Percentiles rank a stretch among this genome's conserved stretches.
phyloP scores from a whole-genome alignment of 2,888 invertebrate genomes.

The Agelastica alni region DNA sequence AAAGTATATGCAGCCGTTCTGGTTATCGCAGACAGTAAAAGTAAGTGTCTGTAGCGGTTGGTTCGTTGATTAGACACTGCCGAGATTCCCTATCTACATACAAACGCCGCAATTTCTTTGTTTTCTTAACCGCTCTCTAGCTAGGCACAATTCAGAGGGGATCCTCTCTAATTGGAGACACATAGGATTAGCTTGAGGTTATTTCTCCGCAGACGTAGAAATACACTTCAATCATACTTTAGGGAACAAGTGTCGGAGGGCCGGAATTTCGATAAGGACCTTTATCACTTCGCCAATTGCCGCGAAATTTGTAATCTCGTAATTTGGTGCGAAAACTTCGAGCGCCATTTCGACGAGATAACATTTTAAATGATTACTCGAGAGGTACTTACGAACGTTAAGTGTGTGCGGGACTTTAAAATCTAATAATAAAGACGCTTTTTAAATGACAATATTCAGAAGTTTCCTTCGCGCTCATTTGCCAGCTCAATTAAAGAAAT shows the following conservation, averaged over 20 bases:
- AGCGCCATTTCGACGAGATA: background rate
- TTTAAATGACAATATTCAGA: too few relatives aligned
- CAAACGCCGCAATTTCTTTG: background rate
- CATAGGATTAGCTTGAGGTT: background rate
- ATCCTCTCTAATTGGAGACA: slow-evolving; percentile 11
- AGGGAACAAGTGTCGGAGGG: slow-evolving; percentile 11
- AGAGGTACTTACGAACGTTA: background rate
- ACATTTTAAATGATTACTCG: background rate
- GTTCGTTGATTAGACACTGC: slow-evolving; percentile 5
- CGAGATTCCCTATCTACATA: background rate
- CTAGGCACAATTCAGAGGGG: background rate
- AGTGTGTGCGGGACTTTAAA: too few relatives aligned
- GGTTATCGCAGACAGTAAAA: background rate
- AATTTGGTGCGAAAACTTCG: slow-evolving; percentile 2
- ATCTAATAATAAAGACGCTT: too few relatives aligned
- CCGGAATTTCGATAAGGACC: slow-evolving; percentile 18
- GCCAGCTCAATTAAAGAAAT: too few relatives aligned
- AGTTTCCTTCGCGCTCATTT: too few relatives aligned
- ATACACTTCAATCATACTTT: slow-evolving; percentile 20
- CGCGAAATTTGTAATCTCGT: slow-evolving; percentile 6
- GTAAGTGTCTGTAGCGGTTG: background rate
- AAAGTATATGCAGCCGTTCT: too few relatives aligned
- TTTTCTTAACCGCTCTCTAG: background rate
- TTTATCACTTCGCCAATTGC: slow-evolving; percentile 19
- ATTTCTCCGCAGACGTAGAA: slow-evolving; percentile 11